Percentiles rank a stretch among this genome's conserved stretches.
phyloP scores from a whole-genome alignment of 2,113 vertebrate genomes.

The Podiceps cristatus region DNA sequence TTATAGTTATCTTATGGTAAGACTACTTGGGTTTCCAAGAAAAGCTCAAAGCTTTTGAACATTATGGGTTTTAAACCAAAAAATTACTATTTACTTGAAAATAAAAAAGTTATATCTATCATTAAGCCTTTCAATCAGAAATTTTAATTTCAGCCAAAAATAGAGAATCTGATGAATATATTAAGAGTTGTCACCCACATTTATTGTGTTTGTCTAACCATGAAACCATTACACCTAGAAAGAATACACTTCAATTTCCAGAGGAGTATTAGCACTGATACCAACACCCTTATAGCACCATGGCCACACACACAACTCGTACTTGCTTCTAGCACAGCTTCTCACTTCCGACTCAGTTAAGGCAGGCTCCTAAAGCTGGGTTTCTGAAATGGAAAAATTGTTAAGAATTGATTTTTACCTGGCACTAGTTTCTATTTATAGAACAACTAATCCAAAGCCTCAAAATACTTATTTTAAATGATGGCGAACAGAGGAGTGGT shows the following conservation, averaged over 20 bases:
- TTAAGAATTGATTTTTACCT: not conserved
- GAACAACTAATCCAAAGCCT: not conserved
- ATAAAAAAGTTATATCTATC: not conserved
- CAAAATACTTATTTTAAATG: not conserved
- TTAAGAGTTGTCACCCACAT: not conserved
- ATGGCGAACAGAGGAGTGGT: not conserved
- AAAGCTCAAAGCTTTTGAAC: not conserved
- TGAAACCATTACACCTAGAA: not conserved
- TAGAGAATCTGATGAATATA: not conserved
- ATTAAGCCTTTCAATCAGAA: not conserved
- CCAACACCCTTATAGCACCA: not conserved
- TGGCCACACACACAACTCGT: not conserved
- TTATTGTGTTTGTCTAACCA: not conserved
- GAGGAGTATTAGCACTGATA: not conserved
- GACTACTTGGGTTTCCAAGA: not conserved
- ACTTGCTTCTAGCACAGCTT: not conserved
- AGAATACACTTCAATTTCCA: not conserved
- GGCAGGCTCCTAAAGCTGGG: not conserved
- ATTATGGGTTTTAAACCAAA: not conserved
- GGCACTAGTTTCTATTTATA: not conserved
- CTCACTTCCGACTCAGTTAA: not conserved
- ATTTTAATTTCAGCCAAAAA: not conserved
- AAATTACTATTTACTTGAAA: not conserved
- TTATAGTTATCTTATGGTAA: not conserved
- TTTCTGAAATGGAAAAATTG: not conserved